Percentiles rank a stretch among this genome's conserved stretches.
Conservation (phyloP, 2,888 invertebrate species). For the Nemotelus pantherinus region DNA sequence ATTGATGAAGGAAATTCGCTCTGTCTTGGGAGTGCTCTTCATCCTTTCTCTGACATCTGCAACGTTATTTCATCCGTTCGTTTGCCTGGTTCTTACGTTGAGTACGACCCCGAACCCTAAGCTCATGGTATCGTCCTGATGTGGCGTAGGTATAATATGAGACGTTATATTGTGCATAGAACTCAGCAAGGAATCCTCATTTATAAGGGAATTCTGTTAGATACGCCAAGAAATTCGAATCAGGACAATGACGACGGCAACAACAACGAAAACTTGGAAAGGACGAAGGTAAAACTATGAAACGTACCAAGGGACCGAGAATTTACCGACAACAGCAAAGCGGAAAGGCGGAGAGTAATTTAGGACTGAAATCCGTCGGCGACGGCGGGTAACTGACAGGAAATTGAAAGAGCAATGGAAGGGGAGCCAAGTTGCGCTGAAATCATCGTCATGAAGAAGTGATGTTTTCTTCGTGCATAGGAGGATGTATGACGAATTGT, state of each 20-base stretch:
- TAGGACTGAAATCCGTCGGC: not conserved
- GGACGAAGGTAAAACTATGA: not conserved
- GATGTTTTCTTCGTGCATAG: not conserved
- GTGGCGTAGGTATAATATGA: no score
- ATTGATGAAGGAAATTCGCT: constrained; percentile 12
- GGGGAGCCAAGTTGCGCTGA: not conserved
- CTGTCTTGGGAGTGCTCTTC: not conserved
- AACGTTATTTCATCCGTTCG: constrained; percentile 2
- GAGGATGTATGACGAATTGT: no score
- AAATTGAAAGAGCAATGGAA: constrained; percentile 7
- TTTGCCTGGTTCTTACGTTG: not conserved
- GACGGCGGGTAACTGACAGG: not conserved
- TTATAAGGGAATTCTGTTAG: not conserved
- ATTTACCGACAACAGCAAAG: not conserved
- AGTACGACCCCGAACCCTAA: not conserved
- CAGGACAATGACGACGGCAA: not conserved
- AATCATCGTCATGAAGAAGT: not conserved
- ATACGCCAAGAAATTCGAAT: constrained; percentile 1
- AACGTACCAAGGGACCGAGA: not conserved
- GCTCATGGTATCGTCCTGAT: no score
- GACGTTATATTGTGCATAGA: not conserved
- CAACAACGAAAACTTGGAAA: no score
- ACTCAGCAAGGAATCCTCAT: not conserved
- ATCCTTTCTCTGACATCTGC: not conserved
- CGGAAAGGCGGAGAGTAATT: constrained; percentile 22